These are phyloP conservation scores for Hemichromis elongatus DNA, from an alignment of 2,113 vertebrate species.

Conservation along the genomic window DNA sequence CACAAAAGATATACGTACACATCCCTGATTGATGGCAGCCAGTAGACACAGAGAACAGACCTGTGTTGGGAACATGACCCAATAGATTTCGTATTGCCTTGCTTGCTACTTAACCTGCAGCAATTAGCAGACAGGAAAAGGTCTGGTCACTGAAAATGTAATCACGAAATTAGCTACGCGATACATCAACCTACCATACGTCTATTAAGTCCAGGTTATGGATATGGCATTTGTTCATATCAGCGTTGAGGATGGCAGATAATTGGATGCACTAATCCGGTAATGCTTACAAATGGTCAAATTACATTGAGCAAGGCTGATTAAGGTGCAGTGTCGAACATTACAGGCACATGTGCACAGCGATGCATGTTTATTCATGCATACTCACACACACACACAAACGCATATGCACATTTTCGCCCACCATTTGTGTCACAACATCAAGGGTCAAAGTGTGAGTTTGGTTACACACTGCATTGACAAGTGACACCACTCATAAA, in stretches of 20 bases:
- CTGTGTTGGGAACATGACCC: conserved; percentile 48
- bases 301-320: conserved; percentile 54
- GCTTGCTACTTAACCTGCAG: conserved; percentile 61
- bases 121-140: conserved; percentile 69
- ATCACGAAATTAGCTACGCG: conserved; percentile 62
- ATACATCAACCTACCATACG: conserved; percentile 56
- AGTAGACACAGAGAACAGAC: conserved; percentile 45
- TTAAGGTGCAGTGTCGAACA: conserved; percentile 35
- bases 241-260: conserved; percentile 60
- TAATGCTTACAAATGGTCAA: conserved; percentile 62
- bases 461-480: conserved; percentile 28
- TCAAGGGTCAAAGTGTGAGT: conserved; percentile 53
- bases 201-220: conserved; percentile 50
- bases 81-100: conserved; percentile 46
- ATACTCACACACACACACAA: not conserved
- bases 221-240: conserved; percentile 63
- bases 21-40: conserved; percentile 37
- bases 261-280: conserved; percentile 55
- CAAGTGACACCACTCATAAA: conserved; percentile 65
- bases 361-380: not conserved
- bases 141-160: conserved; percentile 72
- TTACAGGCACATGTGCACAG: conserved; percentile 2
- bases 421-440: conserved; percentile 4
- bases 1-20: not conserved
- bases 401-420: not conserved